Evolutionary conservation across 2,113 vertebrate genomes (phyloP), one percentile per base, ranked within the genome.

Genomic region (Eulemur rufifrons): DNA sequence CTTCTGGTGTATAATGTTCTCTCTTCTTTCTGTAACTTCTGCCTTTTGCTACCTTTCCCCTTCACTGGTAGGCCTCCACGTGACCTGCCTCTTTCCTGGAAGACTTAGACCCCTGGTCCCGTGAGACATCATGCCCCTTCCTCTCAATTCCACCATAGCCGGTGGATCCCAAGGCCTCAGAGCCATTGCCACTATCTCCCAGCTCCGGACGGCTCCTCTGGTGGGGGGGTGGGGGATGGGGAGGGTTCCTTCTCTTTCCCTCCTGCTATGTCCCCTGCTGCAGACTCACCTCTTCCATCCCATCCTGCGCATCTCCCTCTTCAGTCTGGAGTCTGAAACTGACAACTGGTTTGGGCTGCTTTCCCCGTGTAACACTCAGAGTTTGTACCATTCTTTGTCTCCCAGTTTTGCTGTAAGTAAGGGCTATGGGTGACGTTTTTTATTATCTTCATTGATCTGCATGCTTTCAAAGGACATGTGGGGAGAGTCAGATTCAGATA

Each of bases 1-100:
- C 10, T 42, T 50, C 17, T 34, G 34, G 27, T 11, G 9, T 4
- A 5, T 14, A 17, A 17, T 17, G 8, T 23, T 45, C 32, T 66
- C 18, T 34, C 6, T n/a, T 47, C 34, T 56, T 89, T 42, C 66
- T 76, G 1, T 18, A 20, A 9, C 5, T 2, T 34, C 42, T 64
- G 73, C 12, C 8, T 50, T 21, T 54, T 20, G 59, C 42, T 45
- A 12, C 13, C 25, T 81, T 9, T 61, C 34, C 1, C 7, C 45
- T n/a, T 54, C 4, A 1, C 8, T 1, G 11, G 15, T 2, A 4
- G 6, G 5, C 23, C 82, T 32, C 8, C 17, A 10, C 0, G 1
- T 47, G 13, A 15, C 21, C 29, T 23, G 2, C 64, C 47, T 45
- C 61, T 85, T 78, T n/a, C 29, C 10, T 11, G 37, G 17, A n/a